A percentile compares a stretch with the other conserved stretches of the same genome.
phyloP scores from a whole-genome alignment of 2,113 vertebrate species.

The Nannobrachium achirus region DNA sequence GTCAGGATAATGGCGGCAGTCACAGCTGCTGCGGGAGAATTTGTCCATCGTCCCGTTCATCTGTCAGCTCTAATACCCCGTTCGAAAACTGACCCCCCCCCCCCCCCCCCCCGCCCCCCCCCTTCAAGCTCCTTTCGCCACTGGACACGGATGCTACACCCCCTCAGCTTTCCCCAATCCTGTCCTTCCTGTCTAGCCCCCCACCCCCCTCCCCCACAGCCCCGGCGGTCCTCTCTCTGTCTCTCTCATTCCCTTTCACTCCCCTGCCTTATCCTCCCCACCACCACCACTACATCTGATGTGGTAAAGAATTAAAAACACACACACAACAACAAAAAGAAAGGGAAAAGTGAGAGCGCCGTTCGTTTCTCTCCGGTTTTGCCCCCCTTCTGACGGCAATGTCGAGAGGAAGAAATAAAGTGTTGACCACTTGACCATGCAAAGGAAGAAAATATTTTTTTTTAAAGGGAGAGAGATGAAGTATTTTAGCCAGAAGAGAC shows the following conservation, averaged over 20 bases:
- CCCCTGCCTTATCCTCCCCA: conserved; percentile 16
- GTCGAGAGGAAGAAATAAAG: no score
- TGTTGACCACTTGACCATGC: background rate
- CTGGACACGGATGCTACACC: conserved; percentile 18
- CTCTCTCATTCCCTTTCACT: conserved; percentile 25
- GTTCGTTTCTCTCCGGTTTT: no score
- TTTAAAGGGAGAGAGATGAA: background rate
- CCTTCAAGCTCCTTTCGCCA: background rate
- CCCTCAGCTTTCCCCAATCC: background rate
- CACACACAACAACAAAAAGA: no score
- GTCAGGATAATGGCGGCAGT: conserved; percentile 83
- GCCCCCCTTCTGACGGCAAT: no score
- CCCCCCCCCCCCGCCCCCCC: conserved; percentile 11
- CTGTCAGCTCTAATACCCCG: conserved; percentile 92
- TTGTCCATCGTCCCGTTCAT: conserved; percentile 91
- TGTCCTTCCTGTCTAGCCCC: conserved; percentile 1
- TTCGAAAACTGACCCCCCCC: conserved; percentile 82
- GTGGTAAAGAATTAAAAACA: conserved; percentile 14
- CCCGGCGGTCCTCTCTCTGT: conserved; percentile 11
- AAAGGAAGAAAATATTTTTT: conserved; percentile 14
- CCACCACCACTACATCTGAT: conserved; percentile 39
- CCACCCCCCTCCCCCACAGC: background rate
- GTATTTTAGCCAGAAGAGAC: conserved; percentile 46
- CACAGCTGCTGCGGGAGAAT: conserved; percentile 93
- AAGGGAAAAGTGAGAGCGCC: no score